These are phyloP conservation scores for Andrena haemorrhoa DNA, from an alignment of 2,888 invertebrate genomes.

Conservation along the genomic window DNA sequence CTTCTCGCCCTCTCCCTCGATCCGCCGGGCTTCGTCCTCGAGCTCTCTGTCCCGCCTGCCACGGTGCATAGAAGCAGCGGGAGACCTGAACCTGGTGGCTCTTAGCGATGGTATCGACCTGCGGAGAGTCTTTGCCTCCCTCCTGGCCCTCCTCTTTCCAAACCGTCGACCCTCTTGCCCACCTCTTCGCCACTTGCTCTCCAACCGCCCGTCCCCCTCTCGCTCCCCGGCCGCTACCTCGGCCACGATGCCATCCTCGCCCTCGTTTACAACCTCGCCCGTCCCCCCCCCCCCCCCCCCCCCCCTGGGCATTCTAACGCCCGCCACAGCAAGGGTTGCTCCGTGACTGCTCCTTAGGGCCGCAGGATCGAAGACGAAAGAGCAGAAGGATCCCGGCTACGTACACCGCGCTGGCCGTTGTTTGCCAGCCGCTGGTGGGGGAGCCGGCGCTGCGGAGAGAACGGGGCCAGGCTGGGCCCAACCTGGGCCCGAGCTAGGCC, in stretches of 20 bases:
- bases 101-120: slow-evolving; percentile 83
- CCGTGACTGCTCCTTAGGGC: slow-evolving; percentile 76
- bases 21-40: slow-evolving; percentile 6
- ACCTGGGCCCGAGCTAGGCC: slow-evolving; percentile 61
- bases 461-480: slow-evolving; percentile 45
- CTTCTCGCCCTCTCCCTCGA: slow-evolving; percentile 46
- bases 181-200: slow-evolving; percentile 68
- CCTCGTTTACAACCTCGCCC: slow-evolving; percentile 67
- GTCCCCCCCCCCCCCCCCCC: slow-evolving; percentile 67
- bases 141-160: slow-evolving; percentile 71
- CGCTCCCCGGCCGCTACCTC: slow-evolving; percentile 41
- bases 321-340: slow-evolving; percentile 77
- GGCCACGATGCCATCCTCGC: slow-evolving; percentile 62
- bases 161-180: slow-evolving; percentile 74
- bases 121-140: slow-evolving; percentile 79
- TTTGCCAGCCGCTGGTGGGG: slow-evolving; percentile 32
- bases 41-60: slow-evolving; percentile 41
- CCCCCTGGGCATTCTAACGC: slow-evolving; percentile 73
- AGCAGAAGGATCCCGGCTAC: slow-evolving; percentile 59
- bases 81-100: slow-evolving; percentile 82
- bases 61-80: slow-evolving; percentile 75
- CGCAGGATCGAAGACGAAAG: slow-evolving; percentile 67
- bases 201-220: slow-evolving; percentile 34
- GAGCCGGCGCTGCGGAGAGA: slow-evolving; percentile 47
- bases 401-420: slow-evolving; percentile 21